Evolutionary conservation across 1,140 invertebrate genomes (phyloP).

Genomic region (Trichonephila clavata): DNA sequence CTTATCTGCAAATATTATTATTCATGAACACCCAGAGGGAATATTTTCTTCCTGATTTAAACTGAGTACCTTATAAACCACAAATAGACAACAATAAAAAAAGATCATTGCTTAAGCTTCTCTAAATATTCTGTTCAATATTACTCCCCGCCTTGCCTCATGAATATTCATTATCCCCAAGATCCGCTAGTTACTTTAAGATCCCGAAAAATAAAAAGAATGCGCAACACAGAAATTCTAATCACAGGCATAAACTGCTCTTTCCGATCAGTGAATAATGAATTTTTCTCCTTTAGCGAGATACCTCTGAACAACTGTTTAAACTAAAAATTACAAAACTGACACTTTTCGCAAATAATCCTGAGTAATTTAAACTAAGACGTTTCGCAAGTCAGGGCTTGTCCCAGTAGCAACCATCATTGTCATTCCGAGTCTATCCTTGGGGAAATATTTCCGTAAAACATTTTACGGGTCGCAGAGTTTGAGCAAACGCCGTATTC

Average conservation of each 20-base stretch:
- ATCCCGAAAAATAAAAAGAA: not conserved
- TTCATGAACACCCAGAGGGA: not conserved
- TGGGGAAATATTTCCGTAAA: slow-evolving; percentile 49
- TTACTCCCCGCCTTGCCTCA: not conserved
- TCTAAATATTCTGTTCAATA: not conserved
- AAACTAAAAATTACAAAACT: slow-evolving; percentile 35
- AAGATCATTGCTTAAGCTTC: not conserved
- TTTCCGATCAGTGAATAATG: slow-evolving; percentile 27
- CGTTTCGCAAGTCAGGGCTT: not conserved
- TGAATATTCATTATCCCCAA: slow-evolving; percentile 24
- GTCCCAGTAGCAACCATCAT: not conserved
- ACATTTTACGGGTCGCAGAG: slow-evolving; percentile 28
- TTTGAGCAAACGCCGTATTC: slow-evolving; percentile 20
- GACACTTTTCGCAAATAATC: slow-evolving; percentile 28
- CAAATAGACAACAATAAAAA: not conserved
- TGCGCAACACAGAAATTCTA: not conserved
- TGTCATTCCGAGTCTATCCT: slow-evolving; percentile 14
- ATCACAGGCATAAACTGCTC: slow-evolving; percentile 3
- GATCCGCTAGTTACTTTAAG: not conserved
- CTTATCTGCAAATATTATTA: not conserved
- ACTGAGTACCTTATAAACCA: not conserved
- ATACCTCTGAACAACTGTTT: not conserved
- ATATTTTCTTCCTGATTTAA: not conserved
- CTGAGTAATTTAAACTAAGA: slow-evolving; percentile 25
- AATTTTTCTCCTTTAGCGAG: not conserved